These are phyloP conservation scores for Drosophila eugracilis DNA, from an alignment of 1,140 invertebrate species.

Conservation along the genomic window DNA sequence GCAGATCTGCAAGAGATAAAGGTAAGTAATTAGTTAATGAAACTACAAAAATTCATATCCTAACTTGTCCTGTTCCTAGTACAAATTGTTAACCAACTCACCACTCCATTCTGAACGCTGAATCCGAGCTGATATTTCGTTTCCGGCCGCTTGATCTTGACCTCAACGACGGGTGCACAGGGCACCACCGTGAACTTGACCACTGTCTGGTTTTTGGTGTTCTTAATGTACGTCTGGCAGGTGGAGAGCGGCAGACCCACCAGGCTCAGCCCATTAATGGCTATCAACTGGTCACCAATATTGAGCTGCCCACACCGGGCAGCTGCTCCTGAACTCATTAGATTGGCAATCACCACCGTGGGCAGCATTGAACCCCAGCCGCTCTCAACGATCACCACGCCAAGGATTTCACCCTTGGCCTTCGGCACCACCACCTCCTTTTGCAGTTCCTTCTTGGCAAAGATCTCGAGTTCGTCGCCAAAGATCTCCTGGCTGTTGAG, in stretches of 20 bases:
- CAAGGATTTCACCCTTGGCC: constrained; percentile 98
- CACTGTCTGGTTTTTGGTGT: constrained; percentile 98
- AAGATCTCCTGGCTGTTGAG: constrained; percentile 99
- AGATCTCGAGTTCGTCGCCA: constrained; percentile 99
- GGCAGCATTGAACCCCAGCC: constrained; percentile 99
- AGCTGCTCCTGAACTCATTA: constrained; percentile 97
- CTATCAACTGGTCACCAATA: constrained; percentile 99
- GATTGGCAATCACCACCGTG: constrained; percentile 99
- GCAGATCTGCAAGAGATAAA: constrained; percentile 91
- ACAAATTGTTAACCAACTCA: constrained; percentile 87
- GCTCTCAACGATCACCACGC: constrained; percentile 99
- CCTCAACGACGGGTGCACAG: constrained; percentile 99
- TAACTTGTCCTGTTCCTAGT: too few species aligned
- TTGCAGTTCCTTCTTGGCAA: constrained; percentile 99
- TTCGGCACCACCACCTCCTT: constrained; percentile 99
- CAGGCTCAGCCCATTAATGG: constrained; percentile 98
- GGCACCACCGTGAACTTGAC: constrained; percentile 99
- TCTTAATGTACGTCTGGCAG: constrained; percentile 99
- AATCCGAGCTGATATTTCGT: constrained; percentile 99
- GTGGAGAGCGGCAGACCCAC: constrained; percentile 98
- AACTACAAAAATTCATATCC: too few species aligned
- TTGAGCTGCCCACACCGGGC: constrained; percentile 98
- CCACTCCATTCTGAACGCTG: constrained; percentile 99
- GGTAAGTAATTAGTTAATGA: too few species aligned
- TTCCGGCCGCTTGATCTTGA: constrained; percentile 99